Percentiles rank a stretch among this genome's conserved stretches.
Evolutionary conservation across 2,888 invertebrate genomes (phyloP).

Genomic region (Rapana venosa): DNA sequence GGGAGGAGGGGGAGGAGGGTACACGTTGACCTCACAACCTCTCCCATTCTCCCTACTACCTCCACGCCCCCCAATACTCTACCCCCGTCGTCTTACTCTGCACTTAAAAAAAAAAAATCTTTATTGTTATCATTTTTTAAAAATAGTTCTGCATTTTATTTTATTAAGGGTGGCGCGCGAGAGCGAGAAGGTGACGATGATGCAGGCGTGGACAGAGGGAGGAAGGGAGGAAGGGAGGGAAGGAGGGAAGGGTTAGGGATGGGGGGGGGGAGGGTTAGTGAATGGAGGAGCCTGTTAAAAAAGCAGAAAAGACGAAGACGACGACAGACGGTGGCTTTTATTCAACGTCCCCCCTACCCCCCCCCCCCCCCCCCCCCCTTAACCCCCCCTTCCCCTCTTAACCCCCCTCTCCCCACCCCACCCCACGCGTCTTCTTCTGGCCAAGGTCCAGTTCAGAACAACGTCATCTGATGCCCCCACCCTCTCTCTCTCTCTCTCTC

Average conservation of each 20-base stretch:
- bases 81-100: not conserved
- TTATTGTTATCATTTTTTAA: too few species aligned
- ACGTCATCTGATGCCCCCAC: not conserved
- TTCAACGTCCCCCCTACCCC: not conserved
- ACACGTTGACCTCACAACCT: constrained; percentile 35
- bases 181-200: constrained; percentile 4
- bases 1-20: not conserved
- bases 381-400: not conserved
- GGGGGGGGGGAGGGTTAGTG: not conserved
- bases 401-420: not conserved
- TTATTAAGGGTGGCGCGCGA: not conserved
- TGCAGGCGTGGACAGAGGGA: constrained; percentile 17
- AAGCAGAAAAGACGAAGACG: not conserved
- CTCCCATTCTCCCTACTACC: not conserved
- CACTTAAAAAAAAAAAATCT: too few species aligned
- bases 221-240: not conserved
- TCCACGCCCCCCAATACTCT: too few species aligned
- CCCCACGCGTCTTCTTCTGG: not conserved
- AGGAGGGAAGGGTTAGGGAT: not conserved
- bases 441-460: constrained; percentile 3
- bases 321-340: constrained; percentile 25
- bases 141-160: too few species aligned
- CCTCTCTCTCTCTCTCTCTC: too few species aligned
- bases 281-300: constrained; percentile 9
- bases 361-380: not conserved